Evolutionary conservation across 2,113 vertebrate species (phyloP).

Genomic region (Kobus ellipsiprymnus): DNA sequence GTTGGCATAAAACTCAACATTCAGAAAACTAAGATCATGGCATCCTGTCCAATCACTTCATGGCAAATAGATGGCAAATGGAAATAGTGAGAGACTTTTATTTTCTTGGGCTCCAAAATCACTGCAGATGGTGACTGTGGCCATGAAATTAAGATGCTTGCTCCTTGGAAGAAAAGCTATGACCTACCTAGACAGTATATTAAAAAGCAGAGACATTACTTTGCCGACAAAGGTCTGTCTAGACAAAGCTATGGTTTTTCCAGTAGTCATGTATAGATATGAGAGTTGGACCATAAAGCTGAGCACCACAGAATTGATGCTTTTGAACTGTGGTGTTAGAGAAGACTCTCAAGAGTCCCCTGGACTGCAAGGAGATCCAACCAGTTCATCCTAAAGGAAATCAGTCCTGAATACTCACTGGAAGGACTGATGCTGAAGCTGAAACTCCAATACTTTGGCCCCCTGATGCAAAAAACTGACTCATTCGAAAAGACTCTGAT

Average conservation of each 20-base stretch:
- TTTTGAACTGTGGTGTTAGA: background rate
- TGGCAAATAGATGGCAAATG: background rate
- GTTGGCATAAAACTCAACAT: background rate
- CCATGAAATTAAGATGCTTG: background rate
- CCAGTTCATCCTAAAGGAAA: background rate
- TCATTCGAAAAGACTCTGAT: background rate
- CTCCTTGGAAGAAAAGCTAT: background rate
- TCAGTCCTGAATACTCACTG: background rate
- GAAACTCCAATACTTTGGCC: background rate
- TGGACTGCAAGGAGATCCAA: background rate
- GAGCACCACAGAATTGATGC: rapidly evolving
- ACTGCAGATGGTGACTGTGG: background rate
- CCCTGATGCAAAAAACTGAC: background rate
- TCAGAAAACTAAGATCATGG: background rate
- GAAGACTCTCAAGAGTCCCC: background rate
- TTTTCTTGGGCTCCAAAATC: background rate
- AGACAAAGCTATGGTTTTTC: background rate
- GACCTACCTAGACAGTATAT: background rate
- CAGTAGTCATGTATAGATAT: background rate
- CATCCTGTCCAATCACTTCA: background rate
- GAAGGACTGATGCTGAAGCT: background rate
- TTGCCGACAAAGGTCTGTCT: background rate
- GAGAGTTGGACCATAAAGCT: background rate
- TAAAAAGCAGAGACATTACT: background rate
- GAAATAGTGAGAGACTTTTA: background rate